A percentile compares a stretch with the other conserved stretches of the same genome.
phyloP scores from a whole-genome alignment of 2,888 invertebrate species.

The Spilarctia lutea region DNA sequence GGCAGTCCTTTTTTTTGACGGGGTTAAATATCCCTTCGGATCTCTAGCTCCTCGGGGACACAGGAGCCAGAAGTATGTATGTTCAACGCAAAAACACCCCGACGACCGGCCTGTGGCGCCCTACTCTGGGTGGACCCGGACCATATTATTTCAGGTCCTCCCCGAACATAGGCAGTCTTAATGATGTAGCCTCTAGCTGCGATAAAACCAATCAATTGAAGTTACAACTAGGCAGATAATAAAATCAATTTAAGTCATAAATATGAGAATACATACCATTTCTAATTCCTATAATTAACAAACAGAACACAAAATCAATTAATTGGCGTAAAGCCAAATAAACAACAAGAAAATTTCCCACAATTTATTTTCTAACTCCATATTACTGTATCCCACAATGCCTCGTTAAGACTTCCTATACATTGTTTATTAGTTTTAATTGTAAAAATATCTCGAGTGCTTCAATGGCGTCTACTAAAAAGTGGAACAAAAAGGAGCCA shows the following conservation, averaged over 20 bases:
- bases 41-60: no score
- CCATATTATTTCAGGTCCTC: no score
- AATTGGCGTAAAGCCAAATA: conserved; percentile 17
- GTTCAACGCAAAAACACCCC: no score
- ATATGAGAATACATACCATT: conserved; percentile 31
- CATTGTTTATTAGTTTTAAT: conserved; percentile 40
- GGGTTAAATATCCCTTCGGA: no score
- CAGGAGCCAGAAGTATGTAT: no score
- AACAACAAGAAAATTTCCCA: conserved; percentile 39
- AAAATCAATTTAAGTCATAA: conserved; percentile 2
- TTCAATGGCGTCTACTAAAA: conserved; percentile 41
- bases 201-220: background rate
- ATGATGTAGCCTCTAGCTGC: background rate
- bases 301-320: conserved; percentile 24
- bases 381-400: conserved; percentile 43
- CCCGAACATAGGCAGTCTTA: background rate
- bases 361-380: conserved; percentile 35
- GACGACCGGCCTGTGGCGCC: no score
- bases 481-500: conserved; percentile 35
- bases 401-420: conserved; percentile 46
- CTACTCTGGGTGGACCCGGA: no score
- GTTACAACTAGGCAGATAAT: background rate
- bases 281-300: conserved; percentile 18
- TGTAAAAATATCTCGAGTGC: conserved; percentile 41
- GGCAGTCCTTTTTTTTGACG: no score